Evolutionary conservation across 1,140 invertebrate species (phyloP), one percentile per base, ranked within the genome.

Genomic region (Eufriesea mexicana): DNA sequence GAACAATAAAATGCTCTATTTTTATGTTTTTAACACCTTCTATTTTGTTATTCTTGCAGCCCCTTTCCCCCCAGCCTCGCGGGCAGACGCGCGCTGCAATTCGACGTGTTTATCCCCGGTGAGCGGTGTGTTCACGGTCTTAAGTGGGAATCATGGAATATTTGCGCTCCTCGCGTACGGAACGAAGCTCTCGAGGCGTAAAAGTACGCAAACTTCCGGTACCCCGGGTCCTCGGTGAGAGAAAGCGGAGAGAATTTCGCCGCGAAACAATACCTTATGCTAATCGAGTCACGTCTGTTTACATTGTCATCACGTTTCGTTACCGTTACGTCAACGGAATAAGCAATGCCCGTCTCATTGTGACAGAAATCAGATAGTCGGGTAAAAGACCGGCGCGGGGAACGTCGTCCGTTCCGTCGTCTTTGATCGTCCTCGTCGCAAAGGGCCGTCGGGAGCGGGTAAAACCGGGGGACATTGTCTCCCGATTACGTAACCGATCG

Each of bases 1-100:
- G 91, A 92, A 89, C 85, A 91, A 91, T 92, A 92, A 92, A 92
- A 88, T 85, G 83, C 86, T 91, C 86, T 91, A 89, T 92, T 92
- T 91, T 86, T 86, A 92, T 89, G 90, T 91, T 92, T 90, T 86
- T 89, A 85, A 89, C 80, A 83, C 77, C 59, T 77, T 20, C 47
- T 80, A 20, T 66, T 83, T 73, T 49, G 35, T 86, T 82, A 20
- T 64, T 64, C 61, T 79, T 57, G 23, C 57, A 23, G 42, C 57
- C 71, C 2, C 9, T 5, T 23, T 47, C 51, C 35, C 35, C 1
- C 35, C 35, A 1, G 35, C 35, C 1, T 4, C 35, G 35, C 35
- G 35, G 49, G 10, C 8, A 51, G 49, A 49, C 10, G 12, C 49
- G 49, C 49, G 49, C 12, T 16, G 8, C 35, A 4, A 35, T 28